phyloP scores from a whole-genome alignment of 2,113 vertebrate genomes.

The Lagopus muta region DNA sequence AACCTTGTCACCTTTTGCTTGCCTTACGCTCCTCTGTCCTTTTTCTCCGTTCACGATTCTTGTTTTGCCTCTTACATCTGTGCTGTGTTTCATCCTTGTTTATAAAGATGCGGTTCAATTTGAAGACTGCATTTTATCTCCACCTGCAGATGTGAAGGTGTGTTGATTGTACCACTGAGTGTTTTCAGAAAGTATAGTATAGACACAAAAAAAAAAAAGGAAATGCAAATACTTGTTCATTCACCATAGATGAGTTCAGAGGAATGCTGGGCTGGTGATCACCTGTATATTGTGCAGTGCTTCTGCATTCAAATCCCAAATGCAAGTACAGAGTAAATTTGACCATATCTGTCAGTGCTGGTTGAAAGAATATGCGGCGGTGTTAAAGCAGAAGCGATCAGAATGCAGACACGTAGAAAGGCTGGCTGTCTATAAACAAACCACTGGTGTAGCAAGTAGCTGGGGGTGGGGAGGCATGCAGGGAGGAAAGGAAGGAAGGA shows the following conservation, averaged over 20 bases:
- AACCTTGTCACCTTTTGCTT: background rate
- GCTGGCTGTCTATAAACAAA: background rate
- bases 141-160: background rate
- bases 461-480: rapidly evolving
- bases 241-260: background rate
- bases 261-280: background rate
- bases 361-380: background rate
- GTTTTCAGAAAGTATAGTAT: background rate
- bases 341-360: background rate
- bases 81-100: background rate
- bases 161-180: background rate
- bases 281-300: background rate
- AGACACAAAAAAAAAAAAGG: background rate
- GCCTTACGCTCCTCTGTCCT: background rate
- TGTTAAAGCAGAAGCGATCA: background rate
- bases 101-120: background rate
- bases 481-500: background rate
- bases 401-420: background rate
- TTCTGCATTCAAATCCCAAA: background rate
- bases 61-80: background rate
- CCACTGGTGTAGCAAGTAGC: background rate
- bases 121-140: background rate
- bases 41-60: background rate
- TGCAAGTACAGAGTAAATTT: background rate
- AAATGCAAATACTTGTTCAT: background rate